A percentile compares a stretch with the other conserved stretches of the same genome.
phyloP scores from a whole-genome alignment of 2,113 vertebrate genomes.

The Anolis carolinensis region DNA sequence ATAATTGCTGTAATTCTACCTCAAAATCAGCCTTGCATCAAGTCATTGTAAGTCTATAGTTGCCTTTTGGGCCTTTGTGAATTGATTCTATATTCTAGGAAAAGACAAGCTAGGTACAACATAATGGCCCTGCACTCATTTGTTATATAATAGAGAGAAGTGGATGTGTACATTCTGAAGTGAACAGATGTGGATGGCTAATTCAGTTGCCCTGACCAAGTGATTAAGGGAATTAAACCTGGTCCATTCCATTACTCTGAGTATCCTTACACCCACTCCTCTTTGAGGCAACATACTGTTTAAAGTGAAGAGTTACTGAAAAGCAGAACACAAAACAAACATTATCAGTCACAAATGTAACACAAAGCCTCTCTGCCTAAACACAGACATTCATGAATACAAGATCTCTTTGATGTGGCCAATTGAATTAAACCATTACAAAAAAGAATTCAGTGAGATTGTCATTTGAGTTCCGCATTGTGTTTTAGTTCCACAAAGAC shows the following conservation, averaged over 20 bases:
- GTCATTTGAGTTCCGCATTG: constrained; percentile 50
- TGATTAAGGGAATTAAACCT: constrained; percentile 82
- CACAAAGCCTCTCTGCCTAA: constrained; percentile 69
- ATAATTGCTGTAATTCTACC: background rate
- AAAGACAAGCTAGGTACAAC: constrained; percentile 38
- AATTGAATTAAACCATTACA: constrained; percentile 60
- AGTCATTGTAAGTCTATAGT: background rate
- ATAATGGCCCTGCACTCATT: constrained; percentile 53
- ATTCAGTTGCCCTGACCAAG: constrained; percentile 78
- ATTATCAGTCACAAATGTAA: constrained; percentile 71
- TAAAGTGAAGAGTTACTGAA: constrained; percentile 71
- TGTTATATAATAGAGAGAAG: constrained; percentile 62
- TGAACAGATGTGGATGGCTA: constrained; percentile 80
- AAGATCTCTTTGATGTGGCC: constrained; percentile 50
- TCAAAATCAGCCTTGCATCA: background rate
- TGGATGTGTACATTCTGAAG: constrained; percentile 55
- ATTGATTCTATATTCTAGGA: constrained; percentile 36
- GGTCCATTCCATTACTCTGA: constrained; percentile 77
- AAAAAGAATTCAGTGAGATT: constrained; percentile 49
- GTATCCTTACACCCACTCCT: constrained; percentile 72
- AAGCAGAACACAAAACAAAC: constrained; percentile 70
- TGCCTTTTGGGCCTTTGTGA: constrained; percentile 14
- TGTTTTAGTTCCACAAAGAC: constrained; percentile 58
- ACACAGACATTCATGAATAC: constrained; percentile 54
- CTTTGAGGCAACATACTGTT: constrained; percentile 64